Conservation (phyloP, 2,888 invertebrate species). For the Scaptomyza flava region DNA sequence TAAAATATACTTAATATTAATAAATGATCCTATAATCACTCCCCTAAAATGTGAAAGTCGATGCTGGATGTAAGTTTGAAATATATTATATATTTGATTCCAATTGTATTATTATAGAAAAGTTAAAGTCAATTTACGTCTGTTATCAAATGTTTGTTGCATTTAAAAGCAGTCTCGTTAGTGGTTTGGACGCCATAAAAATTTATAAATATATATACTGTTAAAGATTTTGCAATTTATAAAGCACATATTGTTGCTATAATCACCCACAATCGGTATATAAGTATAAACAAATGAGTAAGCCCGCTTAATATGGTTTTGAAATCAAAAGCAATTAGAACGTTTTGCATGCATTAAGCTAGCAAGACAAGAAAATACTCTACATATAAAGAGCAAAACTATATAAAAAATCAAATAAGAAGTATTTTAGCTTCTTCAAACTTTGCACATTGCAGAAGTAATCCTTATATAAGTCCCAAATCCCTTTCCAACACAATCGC, state of each 20-base stretch:
- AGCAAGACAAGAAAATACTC: neutral
- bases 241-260: too few relatives aligned
- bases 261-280: neutral
- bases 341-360: neutral
- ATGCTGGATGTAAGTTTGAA: neutral
- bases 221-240: too few relatives aligned
- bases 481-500: neutral
- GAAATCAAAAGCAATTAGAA: neutral
- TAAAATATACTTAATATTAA: constrained; percentile 1
- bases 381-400: neutral
- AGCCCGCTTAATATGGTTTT: constrained; percentile 5
- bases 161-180: too few relatives aligned
- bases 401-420: neutral
- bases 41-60: neutral
- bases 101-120: too few relatives aligned
- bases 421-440: neutral
- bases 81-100: neutral
- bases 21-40: constrained; percentile 13
- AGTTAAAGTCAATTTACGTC: too few relatives aligned
- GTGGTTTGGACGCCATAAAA: too few relatives aligned
- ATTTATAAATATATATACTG: too few relatives aligned
- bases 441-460: neutral
- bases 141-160: too few relatives aligned
- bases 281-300: neutral
- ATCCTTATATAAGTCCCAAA: neutral